Evolutionary conservation across 2,113 vertebrate genomes (phyloP).

Genomic region (Apistogramma diplotaenia): DNA sequence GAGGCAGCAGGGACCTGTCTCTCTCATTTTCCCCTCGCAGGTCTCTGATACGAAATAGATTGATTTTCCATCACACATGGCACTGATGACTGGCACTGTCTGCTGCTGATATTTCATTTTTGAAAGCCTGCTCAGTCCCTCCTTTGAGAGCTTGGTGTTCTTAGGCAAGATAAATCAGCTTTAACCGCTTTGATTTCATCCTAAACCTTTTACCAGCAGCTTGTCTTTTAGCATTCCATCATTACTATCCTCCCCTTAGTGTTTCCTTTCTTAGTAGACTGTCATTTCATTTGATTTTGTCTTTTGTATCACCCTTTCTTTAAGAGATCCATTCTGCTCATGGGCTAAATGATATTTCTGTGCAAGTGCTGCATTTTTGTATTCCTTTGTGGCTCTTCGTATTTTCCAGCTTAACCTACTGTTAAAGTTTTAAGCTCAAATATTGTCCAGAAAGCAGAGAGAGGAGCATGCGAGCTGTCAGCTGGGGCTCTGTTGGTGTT

Average conservation of each 20-base stretch:
- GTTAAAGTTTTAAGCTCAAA: constrained; percentile 44
- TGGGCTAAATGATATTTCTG: not conserved
- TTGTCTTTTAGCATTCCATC: not conserved
- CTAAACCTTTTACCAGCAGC: constrained; percentile 33
- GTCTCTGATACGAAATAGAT: constrained; percentile 75
- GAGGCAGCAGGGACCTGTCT: constrained; percentile 49
- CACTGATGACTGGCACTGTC: constrained; percentile 75
- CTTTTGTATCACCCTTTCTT: constrained; percentile 1
- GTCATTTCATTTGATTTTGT: constrained; percentile 11
- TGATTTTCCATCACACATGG: constrained; percentile 77
- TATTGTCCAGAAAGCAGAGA: constrained; percentile 43
- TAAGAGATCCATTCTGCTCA: not conserved
- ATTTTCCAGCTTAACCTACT: constrained; percentile 35
- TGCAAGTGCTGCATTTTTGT: constrained; percentile 2
- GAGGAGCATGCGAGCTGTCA: constrained; percentile 63
- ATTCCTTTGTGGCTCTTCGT: not conserved
- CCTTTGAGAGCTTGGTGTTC: constrained; percentile 61
- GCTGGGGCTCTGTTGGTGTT: constrained; percentile 67
- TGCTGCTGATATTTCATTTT: constrained; percentile 76
- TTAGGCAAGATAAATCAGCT: constrained; percentile 74
- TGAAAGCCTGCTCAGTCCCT: constrained; percentile 64
- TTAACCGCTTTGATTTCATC: constrained; percentile 69
- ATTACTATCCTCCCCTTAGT: not conserved
- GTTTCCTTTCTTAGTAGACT: constrained; percentile 1
- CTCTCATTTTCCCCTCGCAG: constrained; percentile 50